Conservation (phyloP, 2,113 vertebrate species). For the Porphyrio hochstetteri region DNA sequence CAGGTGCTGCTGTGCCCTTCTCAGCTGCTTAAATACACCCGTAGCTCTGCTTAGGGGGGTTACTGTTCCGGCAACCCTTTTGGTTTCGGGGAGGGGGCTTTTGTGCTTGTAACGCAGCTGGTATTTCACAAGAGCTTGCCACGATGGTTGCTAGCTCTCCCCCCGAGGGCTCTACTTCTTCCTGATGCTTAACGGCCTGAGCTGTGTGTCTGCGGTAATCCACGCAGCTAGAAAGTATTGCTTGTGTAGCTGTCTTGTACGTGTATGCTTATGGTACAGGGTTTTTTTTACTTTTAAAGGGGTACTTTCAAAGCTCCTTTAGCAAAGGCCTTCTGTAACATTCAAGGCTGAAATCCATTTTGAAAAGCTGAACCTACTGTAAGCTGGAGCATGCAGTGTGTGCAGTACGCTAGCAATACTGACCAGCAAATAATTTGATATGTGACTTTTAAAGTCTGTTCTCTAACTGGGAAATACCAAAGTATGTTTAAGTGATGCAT, state of each 20-base stretch:
- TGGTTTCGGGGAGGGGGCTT: background rate
- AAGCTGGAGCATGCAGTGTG: rapidly evolving
- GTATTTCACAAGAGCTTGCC: background rate
- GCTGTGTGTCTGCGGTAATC: background rate
- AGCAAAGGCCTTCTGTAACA: background rate
- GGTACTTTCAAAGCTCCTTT: background rate
- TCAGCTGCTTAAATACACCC: rapidly evolving
- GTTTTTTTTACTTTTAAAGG: no score
- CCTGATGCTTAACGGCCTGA: background rate
- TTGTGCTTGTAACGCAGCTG: rapidly evolving
- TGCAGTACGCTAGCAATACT: no score
- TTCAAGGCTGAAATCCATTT: background rate
- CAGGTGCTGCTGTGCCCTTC: no score
- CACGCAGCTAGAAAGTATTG: background rate
- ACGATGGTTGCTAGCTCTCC: background rate
- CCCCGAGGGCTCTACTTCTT: background rate
- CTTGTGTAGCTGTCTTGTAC: background rate
- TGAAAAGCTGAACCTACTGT: background rate
- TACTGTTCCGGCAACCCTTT: background rate
- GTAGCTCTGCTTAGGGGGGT: background rate
- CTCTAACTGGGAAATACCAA: background rate
- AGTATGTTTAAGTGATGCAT: background rate
- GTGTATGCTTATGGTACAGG: background rate
- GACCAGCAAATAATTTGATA: background rate
- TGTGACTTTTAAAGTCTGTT: background rate